Conservation (phyloP, 2,113 vertebrate species). For the Zosterops pallidus region DNA sequence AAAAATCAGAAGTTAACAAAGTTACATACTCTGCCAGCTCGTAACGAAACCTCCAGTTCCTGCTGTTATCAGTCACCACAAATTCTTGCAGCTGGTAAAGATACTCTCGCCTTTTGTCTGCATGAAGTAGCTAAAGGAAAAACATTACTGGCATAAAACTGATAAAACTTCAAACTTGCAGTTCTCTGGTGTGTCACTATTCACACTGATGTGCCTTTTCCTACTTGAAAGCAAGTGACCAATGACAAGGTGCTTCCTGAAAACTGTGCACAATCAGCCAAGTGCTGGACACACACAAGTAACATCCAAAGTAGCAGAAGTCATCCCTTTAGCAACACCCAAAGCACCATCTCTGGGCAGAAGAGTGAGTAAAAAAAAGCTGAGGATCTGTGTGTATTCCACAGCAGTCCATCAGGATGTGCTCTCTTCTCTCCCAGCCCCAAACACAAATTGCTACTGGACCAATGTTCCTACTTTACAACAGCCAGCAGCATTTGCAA, state of each 20-base stretch:
- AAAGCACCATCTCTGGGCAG: background rate
- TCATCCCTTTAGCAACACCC: background rate
- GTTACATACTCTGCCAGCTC: slow-evolving; percentile 78
- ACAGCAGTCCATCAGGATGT: background rate
- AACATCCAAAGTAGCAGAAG: background rate
- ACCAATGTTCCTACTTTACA: background rate
- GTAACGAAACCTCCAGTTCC: slow-evolving; percentile 78
- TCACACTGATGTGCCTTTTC: background rate
- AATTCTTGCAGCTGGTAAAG: slow-evolving; percentile 80
- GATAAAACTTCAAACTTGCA: background rate
- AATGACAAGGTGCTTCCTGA: background rate
- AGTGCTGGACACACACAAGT: background rate
- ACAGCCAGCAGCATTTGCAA: background rate
- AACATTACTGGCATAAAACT: background rate
- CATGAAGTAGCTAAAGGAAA: slow-evolving; percentile 74
- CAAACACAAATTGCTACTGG: background rate
- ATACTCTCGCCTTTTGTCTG: slow-evolving; percentile 79
- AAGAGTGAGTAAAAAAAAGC: background rate
- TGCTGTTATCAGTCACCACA: slow-evolving; percentile 76
- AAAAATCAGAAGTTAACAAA: slow-evolving; percentile 9
- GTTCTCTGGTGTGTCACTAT: background rate
- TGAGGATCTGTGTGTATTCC: background rate
- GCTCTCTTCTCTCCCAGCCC: background rate
- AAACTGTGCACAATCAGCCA: background rate
- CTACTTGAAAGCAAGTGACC: background rate